phyloP scores from a whole-genome alignment of 1,140 invertebrate genomes.

The Heliconius himera region DNA sequence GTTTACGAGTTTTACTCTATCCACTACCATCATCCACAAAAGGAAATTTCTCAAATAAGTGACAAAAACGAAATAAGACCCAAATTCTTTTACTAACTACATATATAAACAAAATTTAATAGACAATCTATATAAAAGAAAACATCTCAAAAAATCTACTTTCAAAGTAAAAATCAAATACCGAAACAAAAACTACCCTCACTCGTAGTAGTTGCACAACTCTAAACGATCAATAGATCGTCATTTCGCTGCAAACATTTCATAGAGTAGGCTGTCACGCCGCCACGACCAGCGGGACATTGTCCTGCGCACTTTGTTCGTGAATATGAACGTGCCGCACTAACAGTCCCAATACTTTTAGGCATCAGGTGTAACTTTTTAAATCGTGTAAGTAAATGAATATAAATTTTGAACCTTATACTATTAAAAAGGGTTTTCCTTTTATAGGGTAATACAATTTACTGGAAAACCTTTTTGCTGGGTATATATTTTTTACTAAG shows the following conservation, averaged over 20 bases:
- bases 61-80: too few species aligned
- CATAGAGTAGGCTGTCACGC: conserved; percentile 13
- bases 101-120: too few species aligned
- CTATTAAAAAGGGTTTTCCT: conserved; percentile 11
- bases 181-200: too few species aligned
- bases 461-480: neutral
- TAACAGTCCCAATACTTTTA: conserved; percentile 10
- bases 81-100: too few species aligned
- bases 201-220: too few species aligned
- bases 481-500: neutral
- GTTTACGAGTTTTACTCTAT: too few species aligned
- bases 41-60: too few species aligned
- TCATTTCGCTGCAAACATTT: conserved; percentile 14
- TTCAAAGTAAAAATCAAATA: too few species aligned
- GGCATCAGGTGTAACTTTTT: conserved; percentile 7
- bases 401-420: conserved; percentile 7
- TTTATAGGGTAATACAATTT: neutral
- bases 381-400: conserved; percentile 7
- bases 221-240: neutral
- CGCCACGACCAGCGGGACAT: conserved; percentile 3
- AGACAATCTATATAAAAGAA: too few species aligned
- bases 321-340: neutral
- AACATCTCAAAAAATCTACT: too few species aligned
- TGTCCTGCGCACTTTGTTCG: conserved; percentile 7
- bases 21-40: too few species aligned